Percentiles rank a stretch among this genome's conserved stretches.
Conservation (phyloP, 2,797 vertebrate genomes). For the Semaprochilodus insignis region DNA sequence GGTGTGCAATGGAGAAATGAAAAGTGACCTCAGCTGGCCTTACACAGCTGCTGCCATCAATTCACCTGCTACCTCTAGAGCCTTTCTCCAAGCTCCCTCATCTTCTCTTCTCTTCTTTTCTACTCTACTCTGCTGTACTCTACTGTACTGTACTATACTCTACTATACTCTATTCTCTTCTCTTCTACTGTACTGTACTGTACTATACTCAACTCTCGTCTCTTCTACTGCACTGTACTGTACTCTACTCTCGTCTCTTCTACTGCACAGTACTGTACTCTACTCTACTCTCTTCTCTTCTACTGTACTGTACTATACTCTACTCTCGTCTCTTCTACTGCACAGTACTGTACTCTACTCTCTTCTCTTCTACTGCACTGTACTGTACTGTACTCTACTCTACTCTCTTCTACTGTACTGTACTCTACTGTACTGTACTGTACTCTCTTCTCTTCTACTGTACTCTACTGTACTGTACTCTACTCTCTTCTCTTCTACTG, state of each 20-base stretch:
- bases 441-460: no score
- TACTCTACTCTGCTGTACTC: background rate
- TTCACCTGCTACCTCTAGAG: constrained; percentile 21
- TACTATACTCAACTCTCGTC: background rate
- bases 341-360: no score
- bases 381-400: background rate
- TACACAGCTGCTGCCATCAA: constrained; percentile 17
- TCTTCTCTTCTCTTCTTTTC: background rate
- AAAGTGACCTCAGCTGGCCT: constrained; percentile 16
- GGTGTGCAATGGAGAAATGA: background rate
- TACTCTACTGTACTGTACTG: background rate
- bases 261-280: no score
- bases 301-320: background rate
- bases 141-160: background rate
- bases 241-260: background rate
- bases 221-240: no score
- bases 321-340: no score
- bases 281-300: background rate
- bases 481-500: background rate
- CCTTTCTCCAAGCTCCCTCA: background rate
- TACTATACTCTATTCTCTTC: background rate
- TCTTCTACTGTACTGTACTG: background rate
- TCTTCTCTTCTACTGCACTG: background rate
- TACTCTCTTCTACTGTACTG: background rate
- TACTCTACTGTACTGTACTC: background rate